Base-by-base conservation (phyloP, 2,888 invertebrate species). In the Tryphoninae sp. region DNA sequence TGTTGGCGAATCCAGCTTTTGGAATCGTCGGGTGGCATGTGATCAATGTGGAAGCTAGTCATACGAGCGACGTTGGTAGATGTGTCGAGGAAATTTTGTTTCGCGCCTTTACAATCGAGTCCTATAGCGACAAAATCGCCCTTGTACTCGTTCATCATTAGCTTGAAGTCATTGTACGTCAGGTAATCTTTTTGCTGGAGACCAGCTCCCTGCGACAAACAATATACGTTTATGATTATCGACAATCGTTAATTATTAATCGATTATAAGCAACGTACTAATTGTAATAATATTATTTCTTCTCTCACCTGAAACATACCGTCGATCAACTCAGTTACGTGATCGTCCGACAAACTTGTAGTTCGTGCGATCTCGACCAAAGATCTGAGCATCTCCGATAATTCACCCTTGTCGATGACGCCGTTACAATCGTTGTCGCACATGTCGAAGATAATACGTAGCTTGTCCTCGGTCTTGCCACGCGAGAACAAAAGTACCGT, bases 91-190 rank as follows among this genome's bases (percentile, higher is more conserved):
- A 98, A 98, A 92, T 98, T 98, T 89, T 98, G 98, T 88, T 98
- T 98, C 0, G 98, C 98, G 2, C 98, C 98, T 92, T 98, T 98
- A 90, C 98, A 98, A 89, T 98, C 98, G 82, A 98, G 93, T 0
- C 98, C 98, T 77, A 98, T 98, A 0, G 98, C 98, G 0, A 98
- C 97, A 89, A 98, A 98, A 89, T 98, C 98, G 0, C 98, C 98
- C 91, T 98, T 98, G 92, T 98, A 98, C 90, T 98, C 98, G 89
- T 97, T 97, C 98, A 98, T 98, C 97, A 98, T 97, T 11, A 97
- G 92, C 90, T 98, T 98, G 88, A 98, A 98, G 89, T 98, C 98
- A 75, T 95, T 95, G 90, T 98, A 98, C 0, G 97, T 97, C 8
- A 98, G 93, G 87, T 96, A 97, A 86, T 98, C 96, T 92, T 98